Base-by-base conservation (phyloP, 2,113 vertebrate genomes). In the Oreochromis spilurus region DNA sequence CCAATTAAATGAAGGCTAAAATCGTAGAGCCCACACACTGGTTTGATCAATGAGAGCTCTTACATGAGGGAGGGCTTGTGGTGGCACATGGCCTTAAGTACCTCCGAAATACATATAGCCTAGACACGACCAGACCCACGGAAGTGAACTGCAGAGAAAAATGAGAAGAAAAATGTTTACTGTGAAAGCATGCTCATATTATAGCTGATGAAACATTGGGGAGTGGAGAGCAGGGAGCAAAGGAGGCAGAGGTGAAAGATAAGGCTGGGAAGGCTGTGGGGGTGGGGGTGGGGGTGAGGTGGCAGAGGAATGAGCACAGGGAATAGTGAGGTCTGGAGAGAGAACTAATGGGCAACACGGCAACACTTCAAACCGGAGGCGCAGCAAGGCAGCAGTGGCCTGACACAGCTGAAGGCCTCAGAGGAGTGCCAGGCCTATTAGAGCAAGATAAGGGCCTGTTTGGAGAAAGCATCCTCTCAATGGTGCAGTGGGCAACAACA, bases 151-250 rank as follows among this genome's bases (percentile, higher is more conserved):
- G 79, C 52, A 86, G 78, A 96, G 96, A 97, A 97, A 97, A 97
- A 97, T 96, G 67, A 84, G 83, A 93, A 87, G 93, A 97, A 97
- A 97, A 97, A 97, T 97, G 96, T 97, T 97, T 97, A 97, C 96
- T 96, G 97, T 97, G 96, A 96, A 95, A 94, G 95, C 96, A 77
- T 86, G 58, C 91, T 86, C 94, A 92, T 79, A 94, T 92, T 95
- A 95, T 89, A 80, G 91, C 95, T 97, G 96, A 95, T 97, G 96
- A 91, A 94, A 94, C 86, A 87, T 88, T 83, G 87, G 77, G 88
- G 90, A 89, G 83, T 86, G 67, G 80, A 88, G 83, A 89, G 85
- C 45, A 77, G 84, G 65, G 84, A 86, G 84, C 72, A 40, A 90
- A 87, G 84, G 67, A 90, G 88, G 90, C 86, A 89, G 90, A 93